Evolutionary conservation across 92 coral and sea anemone species (phyloP), one percentile per base, ranked within the genome.

Genomic region (Muricea muricata): DNA sequence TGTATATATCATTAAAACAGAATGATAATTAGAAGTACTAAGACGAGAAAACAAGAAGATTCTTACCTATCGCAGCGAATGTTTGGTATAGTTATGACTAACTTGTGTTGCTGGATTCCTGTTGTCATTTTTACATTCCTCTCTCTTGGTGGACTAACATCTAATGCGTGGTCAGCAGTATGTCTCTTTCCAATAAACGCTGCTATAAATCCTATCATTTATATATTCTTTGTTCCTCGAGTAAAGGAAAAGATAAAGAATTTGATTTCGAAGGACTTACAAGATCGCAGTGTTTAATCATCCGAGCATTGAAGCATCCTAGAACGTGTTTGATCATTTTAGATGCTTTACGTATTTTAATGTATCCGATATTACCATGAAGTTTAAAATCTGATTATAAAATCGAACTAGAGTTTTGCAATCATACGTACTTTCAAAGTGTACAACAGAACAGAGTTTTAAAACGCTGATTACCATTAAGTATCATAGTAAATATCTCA

Each of bases 181-280:
- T 75, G 65, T 21, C 39, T 75, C 23, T 75, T 47, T 31, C 80
- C 93, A 10, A 81, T 90, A 40, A 92, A 90, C 86, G 85, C 96
- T 7, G 93, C 91, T 6, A 71, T 92, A 12, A 92, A 90, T 45
- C 93, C 93, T 10, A 42, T 87, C 10, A 76, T 92, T 17, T 92
- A 92, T 48, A 86, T 83, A 30, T 81, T 90, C 80, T 74, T 48
- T 25, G 65, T 12, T 25, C 80, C 80, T 46, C 32, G 41, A n/a
- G 65, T 74, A 20, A 28, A 30, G 40, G 65, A 47, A 29, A 74
- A 50, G 18, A 50, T 74, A 26, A 74, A 29, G 12, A 21, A 50
- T 47, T 6, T 47, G 20, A 9, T 50, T 11, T 57, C 24, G 12
- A 57, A 21, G 12, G 1, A 28, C 10, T 60, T 60, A 24, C 68